Evolutionary conservation across 1,140 invertebrate genomes (phyloP), one percentile per base, ranked within the genome.

Genomic region (Drosophila pectinifera): DNA sequence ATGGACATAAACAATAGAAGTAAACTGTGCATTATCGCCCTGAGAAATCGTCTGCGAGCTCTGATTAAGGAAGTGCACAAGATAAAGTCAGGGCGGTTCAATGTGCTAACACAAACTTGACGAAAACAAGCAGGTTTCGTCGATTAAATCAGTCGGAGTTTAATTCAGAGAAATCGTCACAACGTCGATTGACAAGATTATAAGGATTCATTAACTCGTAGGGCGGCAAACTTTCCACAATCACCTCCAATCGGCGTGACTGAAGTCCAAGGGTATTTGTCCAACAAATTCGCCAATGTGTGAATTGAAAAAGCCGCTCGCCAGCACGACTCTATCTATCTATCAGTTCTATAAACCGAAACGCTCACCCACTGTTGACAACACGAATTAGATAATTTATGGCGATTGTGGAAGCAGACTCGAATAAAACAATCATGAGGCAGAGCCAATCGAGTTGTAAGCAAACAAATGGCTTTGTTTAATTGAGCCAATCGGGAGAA

Each of bases 351-450:
- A 57, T 22, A 48, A 72, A 49, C 38, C 22, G 43, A 72, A 41
- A 38, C 24, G 53, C 67, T 72, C 36, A 22, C 45, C 31, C 28
- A 42, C 69, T 59, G 55, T 83, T 83, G 80, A 75, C 80, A 73
- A 45, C 63, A 34, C 45, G 49, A 79, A 79, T 79, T 83, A 84
- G 80, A 79, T 62, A 74, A 74, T 83, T 82, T 65, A 70, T 70
- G 46, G 41, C 63, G 22, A 56, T 13, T 41, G 31, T 18, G 5
- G 24, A 24, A n/a, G 45, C 68, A 70, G 36, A 34, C 45, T 67
- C 22, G n/a, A 38, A 39, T 64, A 43, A 53, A 51, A 68, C 61
- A 68, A 69, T 76, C 55, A 53, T 56, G 18, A 16, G 4, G 7
- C 6, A 14, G 42, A 10, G 14, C 49, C 39, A 65, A 65, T 48